phyloP scores from a whole-genome alignment of 2,113 vertebrate species.

The Sinocyclocheilus grahami region DNA sequence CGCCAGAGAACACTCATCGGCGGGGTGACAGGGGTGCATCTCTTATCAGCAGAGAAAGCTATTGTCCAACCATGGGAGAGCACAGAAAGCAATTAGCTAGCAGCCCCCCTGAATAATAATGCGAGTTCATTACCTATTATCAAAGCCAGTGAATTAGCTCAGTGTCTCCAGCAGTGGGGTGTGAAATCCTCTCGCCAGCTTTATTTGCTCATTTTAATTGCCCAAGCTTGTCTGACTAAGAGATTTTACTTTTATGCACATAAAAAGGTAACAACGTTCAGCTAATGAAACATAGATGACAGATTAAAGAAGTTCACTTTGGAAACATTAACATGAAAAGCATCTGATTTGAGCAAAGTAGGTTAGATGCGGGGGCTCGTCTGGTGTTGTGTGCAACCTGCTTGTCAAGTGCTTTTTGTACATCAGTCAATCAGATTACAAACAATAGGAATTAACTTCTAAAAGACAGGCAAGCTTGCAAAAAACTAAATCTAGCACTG shows the following conservation, averaged over 20 bases:
- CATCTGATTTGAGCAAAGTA: constrained; percentile 70
- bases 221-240: constrained; percentile 73
- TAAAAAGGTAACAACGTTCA: constrained; percentile 74
- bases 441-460: constrained; percentile 66
- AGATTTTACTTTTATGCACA: constrained; percentile 73
- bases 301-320: constrained; percentile 73
- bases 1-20: constrained; percentile 73
- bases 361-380: constrained; percentile 67
- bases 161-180: constrained; percentile 73
- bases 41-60: constrained; percentile 77
- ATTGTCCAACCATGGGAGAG: constrained; percentile 78
- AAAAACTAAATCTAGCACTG: constrained; percentile 42
- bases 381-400: constrained; percentile 59
- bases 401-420: constrained; percentile 71
- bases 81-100: constrained; percentile 82
- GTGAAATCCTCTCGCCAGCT: constrained; percentile 77
- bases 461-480: constrained; percentile 55
- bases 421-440: constrained; percentile 74
- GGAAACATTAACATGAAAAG: constrained; percentile 72
- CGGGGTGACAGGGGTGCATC: constrained; percentile 77
- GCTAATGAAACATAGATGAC: constrained; percentile 74
- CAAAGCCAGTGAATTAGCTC: constrained; percentile 81
- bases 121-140: constrained; percentile 81
- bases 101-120: constrained; percentile 76
- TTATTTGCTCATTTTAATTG: constrained; percentile 80